Conservation (phyloP, 1,140 invertebrate genomes). For the Drosophila mojavensis region DNA sequence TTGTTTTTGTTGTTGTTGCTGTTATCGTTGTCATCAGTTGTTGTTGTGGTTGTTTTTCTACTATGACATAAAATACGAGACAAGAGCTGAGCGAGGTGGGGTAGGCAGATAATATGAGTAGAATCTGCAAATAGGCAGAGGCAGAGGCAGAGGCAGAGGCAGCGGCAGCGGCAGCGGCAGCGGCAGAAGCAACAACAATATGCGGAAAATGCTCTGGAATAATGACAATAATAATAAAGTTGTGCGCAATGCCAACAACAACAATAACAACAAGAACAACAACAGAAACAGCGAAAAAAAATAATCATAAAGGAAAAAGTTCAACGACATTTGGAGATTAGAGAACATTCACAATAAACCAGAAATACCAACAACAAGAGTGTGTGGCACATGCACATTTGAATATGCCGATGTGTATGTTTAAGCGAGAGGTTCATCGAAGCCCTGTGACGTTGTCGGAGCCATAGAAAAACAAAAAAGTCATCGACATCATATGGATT, state of each 20-base stretch:
- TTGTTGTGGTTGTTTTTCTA: constrained; percentile 50
- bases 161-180: constrained; percentile 24
- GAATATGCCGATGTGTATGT: constrained; percentile 48
- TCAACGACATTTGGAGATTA: constrained; percentile 78
- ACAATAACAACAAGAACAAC: not conserved
- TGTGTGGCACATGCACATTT: constrained; percentile 62
- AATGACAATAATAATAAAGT: constrained; percentile 76
- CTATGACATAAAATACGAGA: constrained; percentile 68
- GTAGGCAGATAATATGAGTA: constrained; percentile 26
- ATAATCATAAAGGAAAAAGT: constrained; percentile 44
- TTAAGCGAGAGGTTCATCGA: constrained; percentile 51
- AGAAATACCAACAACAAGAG: constrained; percentile 26
- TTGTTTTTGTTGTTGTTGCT: constrained; percentile 32
- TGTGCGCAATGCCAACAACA: constrained; percentile 43
- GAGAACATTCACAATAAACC: constrained; percentile 59
- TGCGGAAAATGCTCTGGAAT: constrained; percentile 54
- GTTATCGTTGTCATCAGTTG: constrained; percentile 75
- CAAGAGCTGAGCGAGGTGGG: constrained; percentile 16
- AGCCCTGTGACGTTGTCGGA: constrained; percentile 37
- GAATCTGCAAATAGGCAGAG: constrained; percentile 23
- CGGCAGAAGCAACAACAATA: constrained; percentile 45
- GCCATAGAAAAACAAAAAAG: constrained; percentile 55
- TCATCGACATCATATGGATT: constrained; percentile 79
- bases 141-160: constrained; percentile 2
- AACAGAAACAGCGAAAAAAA: not conserved